These are phyloP conservation scores for Dione juno DNA, from an alignment of 2,888 invertebrate species.

Conservation along the genomic window DNA sequence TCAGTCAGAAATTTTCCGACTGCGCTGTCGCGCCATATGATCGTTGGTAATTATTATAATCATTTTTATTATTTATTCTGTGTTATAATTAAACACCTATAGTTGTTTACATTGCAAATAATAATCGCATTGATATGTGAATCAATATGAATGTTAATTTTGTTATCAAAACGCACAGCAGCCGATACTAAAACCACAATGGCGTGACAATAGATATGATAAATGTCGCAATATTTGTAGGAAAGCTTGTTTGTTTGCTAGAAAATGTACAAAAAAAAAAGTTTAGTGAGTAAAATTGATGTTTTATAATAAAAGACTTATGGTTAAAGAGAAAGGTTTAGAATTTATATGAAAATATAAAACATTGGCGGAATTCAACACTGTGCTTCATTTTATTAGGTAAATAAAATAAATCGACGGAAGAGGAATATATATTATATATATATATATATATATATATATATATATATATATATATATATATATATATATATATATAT, in stretches of 20 bases:
- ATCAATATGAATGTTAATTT: slow-evolving; percentile 51
- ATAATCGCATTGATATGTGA: slow-evolving; percentile 13
- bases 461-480: too few species aligned
- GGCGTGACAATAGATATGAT: slow-evolving; percentile 49
- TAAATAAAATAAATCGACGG: too few species aligned
- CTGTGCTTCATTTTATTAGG: too few species aligned
- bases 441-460: too few species aligned
- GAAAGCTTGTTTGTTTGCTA: neutral
- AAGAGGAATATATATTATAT: too few species aligned
- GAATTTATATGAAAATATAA: too few species aligned
- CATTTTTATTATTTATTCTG: neutral
- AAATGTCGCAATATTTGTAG: slow-evolving; percentile 1
- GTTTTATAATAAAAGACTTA: neutral
- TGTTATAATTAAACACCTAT: neutral
- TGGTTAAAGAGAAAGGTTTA: too few species aligned
- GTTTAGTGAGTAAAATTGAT: neutral
- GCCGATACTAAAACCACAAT: slow-evolving; percentile 51
- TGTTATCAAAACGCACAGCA: slow-evolving; percentile 51
- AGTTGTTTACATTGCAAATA: slow-evolving; percentile 11
- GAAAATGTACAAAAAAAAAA: neutral
- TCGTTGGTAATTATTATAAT: neutral
- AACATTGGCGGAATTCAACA: too few species aligned
- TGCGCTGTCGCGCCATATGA: too few species aligned
- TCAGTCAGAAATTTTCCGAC: too few species aligned
- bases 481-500: too few species aligned